Evolutionary conservation across 2,888 invertebrate genomes (phyloP).

Genomic region (Synanthedon myopaeformis): DNA sequence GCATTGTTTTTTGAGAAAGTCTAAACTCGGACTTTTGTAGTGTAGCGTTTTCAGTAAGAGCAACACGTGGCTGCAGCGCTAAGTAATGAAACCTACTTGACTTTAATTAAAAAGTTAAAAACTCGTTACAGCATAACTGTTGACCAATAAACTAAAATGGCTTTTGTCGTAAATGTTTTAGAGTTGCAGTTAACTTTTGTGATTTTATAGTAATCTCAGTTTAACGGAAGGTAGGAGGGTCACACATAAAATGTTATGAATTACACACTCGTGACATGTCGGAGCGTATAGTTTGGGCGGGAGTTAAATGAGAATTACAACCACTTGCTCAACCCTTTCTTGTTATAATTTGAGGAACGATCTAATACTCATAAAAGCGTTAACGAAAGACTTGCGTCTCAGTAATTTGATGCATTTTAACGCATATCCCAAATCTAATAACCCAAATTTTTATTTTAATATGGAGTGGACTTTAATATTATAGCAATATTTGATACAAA

Average conservation of each 20-base stretch:
- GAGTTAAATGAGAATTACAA: constrained; percentile 29
- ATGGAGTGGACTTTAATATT: too few relatives aligned
- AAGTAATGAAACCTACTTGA: constrained; percentile 53
- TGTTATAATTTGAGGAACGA: constrained; percentile 9
- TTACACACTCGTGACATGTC: constrained; percentile 26
- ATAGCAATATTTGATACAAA: too few relatives aligned
- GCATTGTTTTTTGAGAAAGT: constrained; percentile 56
- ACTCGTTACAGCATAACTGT: constrained; percentile 32
- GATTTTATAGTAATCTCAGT: constrained; percentile 34
- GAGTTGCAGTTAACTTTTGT: constrained; percentile 21
- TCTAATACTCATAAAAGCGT: too few relatives aligned
- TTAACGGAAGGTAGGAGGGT: constrained; percentile 28
- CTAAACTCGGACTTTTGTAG: constrained; percentile 49
- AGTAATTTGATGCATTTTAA: too few relatives aligned
- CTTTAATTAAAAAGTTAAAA: constrained; percentile 55
- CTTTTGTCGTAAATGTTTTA: constrained; percentile 29
- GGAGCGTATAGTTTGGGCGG: constrained; percentile 31
- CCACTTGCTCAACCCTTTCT: constrained; percentile 23
- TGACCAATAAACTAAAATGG: constrained; percentile 37
- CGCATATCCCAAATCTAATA: too few relatives aligned
- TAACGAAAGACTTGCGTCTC: too few relatives aligned
- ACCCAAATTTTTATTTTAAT: too few relatives aligned
- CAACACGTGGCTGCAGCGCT: constrained; percentile 51
- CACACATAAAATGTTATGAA: constrained; percentile 38
- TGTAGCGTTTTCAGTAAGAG: constrained; percentile 26